Conservation (phyloP, 2,113 vertebrate genomes). For the Burhinus oedicnemus region DNA sequence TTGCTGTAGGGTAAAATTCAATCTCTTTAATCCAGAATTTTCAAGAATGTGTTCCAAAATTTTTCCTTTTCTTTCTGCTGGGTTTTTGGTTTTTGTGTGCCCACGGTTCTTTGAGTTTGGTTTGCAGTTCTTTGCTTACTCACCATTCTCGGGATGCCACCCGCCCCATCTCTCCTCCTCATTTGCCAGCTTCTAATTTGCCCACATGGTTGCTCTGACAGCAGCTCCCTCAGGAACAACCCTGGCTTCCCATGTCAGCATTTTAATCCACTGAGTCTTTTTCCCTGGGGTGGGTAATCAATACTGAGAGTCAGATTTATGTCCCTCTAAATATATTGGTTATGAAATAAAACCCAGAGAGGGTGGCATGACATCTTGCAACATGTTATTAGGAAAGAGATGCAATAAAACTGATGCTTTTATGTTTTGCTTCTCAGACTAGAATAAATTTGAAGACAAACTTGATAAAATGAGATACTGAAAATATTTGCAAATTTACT, state of each 20-base stretch:
- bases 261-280: slow-evolving; percentile 57
- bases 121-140: not conserved
- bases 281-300: slow-evolving; percentile 19
- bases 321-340: not conserved
- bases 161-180: not conserved
- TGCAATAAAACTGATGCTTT: not conserved
- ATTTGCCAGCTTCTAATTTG: slow-evolving; percentile 45
- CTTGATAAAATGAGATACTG: not conserved
- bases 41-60: not conserved
- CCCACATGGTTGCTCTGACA: not conserved
- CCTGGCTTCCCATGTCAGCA: slow-evolving; percentile 27
- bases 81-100: not conserved
- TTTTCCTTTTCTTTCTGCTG: not conserved
- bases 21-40: not conserved
- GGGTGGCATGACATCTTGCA: not conserved
- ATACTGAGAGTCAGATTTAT: slow-evolving; percentile 26
- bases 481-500: not conserved
- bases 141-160: not conserved
- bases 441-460: not conserved
- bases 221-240: slow-evolving; percentile 12
- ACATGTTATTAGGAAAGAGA: not conserved
- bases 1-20: not conserved
- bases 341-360: slow-evolving; percentile 20
- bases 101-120: not conserved
- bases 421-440: not conserved